phyloP scores from a whole-genome alignment of 2,888 invertebrate genomes.

The Xanthostigma xanthostigma region DNA sequence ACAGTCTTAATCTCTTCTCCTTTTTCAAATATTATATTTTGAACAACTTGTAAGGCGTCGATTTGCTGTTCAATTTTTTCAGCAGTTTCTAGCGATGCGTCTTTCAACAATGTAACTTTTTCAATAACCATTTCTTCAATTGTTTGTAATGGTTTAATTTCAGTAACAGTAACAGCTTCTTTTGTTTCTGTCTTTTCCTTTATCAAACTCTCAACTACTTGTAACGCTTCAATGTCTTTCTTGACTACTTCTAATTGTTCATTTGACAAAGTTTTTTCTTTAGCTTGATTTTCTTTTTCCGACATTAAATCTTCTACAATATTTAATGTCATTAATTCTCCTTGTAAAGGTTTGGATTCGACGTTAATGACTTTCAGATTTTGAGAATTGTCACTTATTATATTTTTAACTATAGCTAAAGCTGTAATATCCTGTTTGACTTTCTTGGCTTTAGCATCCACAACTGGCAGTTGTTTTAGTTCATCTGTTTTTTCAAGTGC shows the following conservation, averaged over 20 bases:
- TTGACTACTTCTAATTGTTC: neutral
- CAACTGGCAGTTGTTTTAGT: no score
- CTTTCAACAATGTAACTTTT: conserved; percentile 9
- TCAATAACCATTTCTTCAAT: conserved; percentile 12
- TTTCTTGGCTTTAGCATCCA: no score
- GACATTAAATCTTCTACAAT: conserved; percentile 5
- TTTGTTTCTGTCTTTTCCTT: conserved; percentile 1
- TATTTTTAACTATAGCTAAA: no score
- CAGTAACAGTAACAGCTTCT: conserved; percentile 3
- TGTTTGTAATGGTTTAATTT: neutral
- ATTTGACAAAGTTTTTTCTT: neutral
- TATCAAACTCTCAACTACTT: neutral
- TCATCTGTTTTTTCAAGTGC: no score
- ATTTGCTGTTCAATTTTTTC: conserved; percentile 32
- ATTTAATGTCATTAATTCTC: no score
- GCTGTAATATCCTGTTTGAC: no score
- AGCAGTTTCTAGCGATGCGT: conserved; percentile 26
- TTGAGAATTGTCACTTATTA: no score
- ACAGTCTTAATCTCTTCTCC: no score
- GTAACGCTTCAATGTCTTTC: neutral
- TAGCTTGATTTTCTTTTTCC: conserved; percentile 1
- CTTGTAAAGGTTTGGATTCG: no score
- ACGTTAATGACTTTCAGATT: no score
- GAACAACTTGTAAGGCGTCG: conserved; percentile 25
- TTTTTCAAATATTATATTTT: conserved; percentile 18